Evolutionary conservation across 2,888 invertebrate species (phyloP), one percentile per base, ranked within the genome.

Genomic region (Troides oblongomaculatus): DNA sequence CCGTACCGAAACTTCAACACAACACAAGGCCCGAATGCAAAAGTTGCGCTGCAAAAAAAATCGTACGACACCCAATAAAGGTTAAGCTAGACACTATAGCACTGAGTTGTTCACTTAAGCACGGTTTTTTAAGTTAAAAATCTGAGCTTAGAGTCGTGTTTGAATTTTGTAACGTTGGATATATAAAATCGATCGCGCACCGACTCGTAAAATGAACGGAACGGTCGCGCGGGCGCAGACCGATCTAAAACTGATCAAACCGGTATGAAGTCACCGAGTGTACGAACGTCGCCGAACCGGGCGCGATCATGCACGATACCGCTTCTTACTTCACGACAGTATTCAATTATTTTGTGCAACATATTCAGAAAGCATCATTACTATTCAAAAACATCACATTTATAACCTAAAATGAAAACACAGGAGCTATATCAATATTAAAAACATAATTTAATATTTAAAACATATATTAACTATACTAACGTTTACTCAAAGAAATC

Each of bases 161-260:
- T 69, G 73, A 71, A 74, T 74, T 74, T 70, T 43, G 43, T 66
- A 66, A 58, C 50, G 36, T 62, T 46, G 59, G 18, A 30, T 81
- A 76, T 81, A 79, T 78, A 81, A 81, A 78, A 81, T 78, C 79
- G 80, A 80, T 80, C 83, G 81, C 79, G 81, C 79, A 80, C 77
- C 77, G 79, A 76, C 76, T 77, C 78, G 75, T 75, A 76, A 75
- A 75, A 75, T 74, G 75, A 75, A 77, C 78, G 81, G 79, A 74
- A 78, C 80, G 79, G 77, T 79, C 79, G 85, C 88, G 90, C 89
- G 79, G 77, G 85, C 87, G 86, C 90, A 82, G 81, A 79, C 80
- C 82, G 80, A 81, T 82, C 84, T 86, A 85, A 87, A 90, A 92
- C 91, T 91, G 89, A 89, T 80, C 92, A 79, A 86, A 92, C 92